Percentiles rank a stretch among this genome's conserved stretches.
phyloP scores from a whole-genome alignment of 1,140 invertebrate species.

The Schlechtendalia chinensis region DNA sequence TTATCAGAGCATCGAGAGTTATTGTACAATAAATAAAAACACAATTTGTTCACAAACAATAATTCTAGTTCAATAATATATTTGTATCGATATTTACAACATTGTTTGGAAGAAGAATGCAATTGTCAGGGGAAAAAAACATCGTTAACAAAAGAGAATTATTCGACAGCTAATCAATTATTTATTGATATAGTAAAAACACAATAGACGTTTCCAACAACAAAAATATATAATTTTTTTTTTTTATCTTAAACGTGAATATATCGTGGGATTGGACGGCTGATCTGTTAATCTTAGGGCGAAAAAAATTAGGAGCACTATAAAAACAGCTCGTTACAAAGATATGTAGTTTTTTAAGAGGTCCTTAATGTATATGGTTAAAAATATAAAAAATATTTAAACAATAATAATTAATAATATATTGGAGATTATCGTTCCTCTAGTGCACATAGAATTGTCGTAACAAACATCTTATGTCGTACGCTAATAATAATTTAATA shows the following conservation, averaged over 20 bases:
- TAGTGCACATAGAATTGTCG: not conserved
- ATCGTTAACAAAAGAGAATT: not conserved
- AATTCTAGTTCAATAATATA: not conserved
- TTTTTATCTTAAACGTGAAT: not conserved
- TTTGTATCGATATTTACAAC: slow-evolving; percentile 14
- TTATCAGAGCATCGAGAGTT: too few relatives aligned
- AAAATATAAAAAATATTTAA: slow-evolving; percentile 14
- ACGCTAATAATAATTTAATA: not conserved
- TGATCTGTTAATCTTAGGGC: slow-evolving; percentile 26
- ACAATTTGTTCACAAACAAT: too few relatives aligned
- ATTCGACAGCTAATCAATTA: slow-evolving; percentile 8
- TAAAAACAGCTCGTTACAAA: slow-evolving; percentile 36
- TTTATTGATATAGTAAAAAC: not conserved
- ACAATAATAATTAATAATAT: slow-evolving; percentile 17
- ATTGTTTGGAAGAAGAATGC: slow-evolving; percentile 5
- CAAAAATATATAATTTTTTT: not conserved
- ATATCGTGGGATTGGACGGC: slow-evolving; percentile 23
- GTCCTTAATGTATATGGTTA: slow-evolving; percentile 20
- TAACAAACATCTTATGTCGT: not conserved
- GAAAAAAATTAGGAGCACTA: slow-evolving; percentile 38
- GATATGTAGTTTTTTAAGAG: slow-evolving; percentile 37
- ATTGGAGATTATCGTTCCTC: not conserved
- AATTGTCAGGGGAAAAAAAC: not conserved
- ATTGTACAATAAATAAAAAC: too few relatives aligned
- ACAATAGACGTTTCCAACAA: not conserved